Conservation (phyloP, 2,888 invertebrate species). For the Pristionchus mayeri region DNA sequence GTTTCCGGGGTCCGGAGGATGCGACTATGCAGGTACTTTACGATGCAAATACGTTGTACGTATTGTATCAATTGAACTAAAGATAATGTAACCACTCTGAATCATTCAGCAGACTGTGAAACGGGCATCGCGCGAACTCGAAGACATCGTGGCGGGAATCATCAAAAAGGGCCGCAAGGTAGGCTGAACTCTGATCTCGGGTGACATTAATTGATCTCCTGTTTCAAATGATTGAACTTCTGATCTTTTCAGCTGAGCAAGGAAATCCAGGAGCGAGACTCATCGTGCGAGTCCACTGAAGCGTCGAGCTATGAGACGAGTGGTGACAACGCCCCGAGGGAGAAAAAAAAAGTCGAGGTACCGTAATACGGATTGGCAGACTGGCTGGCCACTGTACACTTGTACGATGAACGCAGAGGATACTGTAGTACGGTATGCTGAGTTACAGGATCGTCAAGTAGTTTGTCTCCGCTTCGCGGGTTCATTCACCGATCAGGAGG, state of each 20-base stretch:
- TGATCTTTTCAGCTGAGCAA: slow-evolving; percentile 8
- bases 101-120: slow-evolving; percentile 11
- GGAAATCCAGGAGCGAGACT: not conserved
- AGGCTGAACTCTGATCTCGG: not conserved
- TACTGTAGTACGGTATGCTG: not conserved
- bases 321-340: not conserved
- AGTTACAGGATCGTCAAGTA: not conserved
- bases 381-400: not conserved
- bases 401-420: too few species aligned
- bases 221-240: not conserved
- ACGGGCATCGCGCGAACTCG: slow-evolving; percentile 7
- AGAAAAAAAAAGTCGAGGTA: slow-evolving; percentile 12
- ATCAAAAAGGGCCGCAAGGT: slow-evolving; percentile 7
- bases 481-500: not conserved
- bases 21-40: not conserved
- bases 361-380: not conserved
- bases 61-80: not conserved
- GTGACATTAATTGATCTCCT: slow-evolving; percentile 2
- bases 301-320: not conserved
- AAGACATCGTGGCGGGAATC: slow-evolving; percentile 13
- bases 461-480: not conserved
- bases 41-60: not conserved
- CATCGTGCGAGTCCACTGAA: not conserved
- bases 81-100: too few species aligned
- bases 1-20: not conserved